Base-by-base conservation (phyloP, 2,888 invertebrate genomes). In the Pristionchus arcanus region DNA sequence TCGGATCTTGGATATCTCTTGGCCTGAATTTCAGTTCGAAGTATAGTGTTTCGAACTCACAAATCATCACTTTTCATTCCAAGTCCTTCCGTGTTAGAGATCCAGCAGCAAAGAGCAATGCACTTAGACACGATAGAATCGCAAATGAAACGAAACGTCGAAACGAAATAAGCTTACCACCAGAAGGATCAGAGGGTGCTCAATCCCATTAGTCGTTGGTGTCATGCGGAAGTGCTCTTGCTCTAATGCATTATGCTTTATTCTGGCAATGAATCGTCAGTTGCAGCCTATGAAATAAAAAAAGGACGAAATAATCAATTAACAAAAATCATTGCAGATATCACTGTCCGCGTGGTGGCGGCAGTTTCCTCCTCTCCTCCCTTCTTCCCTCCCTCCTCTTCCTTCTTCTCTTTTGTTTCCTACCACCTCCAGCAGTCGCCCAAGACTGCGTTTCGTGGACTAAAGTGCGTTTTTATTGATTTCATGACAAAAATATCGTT, bases 321-420 rank as follows among this genome's bases (percentile, higher is more conserved):
- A n/a, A 63, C 0, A n/a, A n/a, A 3, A n/a, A 21, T 63, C 0
- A 25, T 63, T 37, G 1, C 59, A 84, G 84, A 37, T 84, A 84
- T 25, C 34, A 19, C 5, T 81, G 28, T 11, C 81, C 42, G 4
- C 81, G 49, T 49, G 42, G 42, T 42, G 37, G 81, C 71, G 34
- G 71, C 31, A 34, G 71, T 28, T 15, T 49, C 59, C 59, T 63
- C 84, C 34, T 55, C 84, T 63, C 59, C 37, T 63, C 84, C 21
- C 59, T 84, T 25, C 84, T 84, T 84, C 84, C 84, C 21, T 63
- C 55, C 34, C 84, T 84, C 31, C 84, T 84, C 59, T 63, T 84
- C 59, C 37, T 84, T 63, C 84, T 84, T 31, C 59, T 84, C 84
- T 84, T 55, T 63, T 84, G 84, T 49, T 84, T 34, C 59, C 84